phyloP scores from a whole-genome alignment of 2,797 vertebrate genomes.

The Hypotaenidia okinawae region DNA sequence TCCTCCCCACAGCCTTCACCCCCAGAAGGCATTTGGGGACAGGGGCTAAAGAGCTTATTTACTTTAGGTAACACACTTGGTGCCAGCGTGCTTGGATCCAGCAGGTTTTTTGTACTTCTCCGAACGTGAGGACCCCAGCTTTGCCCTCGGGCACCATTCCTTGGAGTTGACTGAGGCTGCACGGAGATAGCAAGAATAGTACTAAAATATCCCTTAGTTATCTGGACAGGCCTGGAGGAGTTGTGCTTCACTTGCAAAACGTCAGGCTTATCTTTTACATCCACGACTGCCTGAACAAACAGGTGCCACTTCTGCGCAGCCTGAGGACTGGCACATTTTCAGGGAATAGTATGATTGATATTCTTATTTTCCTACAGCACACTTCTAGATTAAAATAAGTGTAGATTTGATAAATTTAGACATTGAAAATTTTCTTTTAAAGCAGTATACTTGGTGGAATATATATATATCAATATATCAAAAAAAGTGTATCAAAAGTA shows the following conservation, averaged over 20 bases:
- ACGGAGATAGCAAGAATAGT: background rate
- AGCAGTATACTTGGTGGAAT: background rate
- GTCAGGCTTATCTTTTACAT: background rate
- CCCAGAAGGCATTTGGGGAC: constrained; percentile 12
- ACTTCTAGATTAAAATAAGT: background rate
- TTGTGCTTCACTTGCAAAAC: background rate
- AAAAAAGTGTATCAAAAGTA: background rate
- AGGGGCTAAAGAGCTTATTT: constrained; percentile 41
- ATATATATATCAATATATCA: too few species aligned
- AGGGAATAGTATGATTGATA: background rate
- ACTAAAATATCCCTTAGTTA: too few species aligned
- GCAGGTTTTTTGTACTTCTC: background rate
- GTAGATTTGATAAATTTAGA: background rate
- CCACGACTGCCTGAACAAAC: background rate
- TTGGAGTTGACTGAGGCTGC: background rate
- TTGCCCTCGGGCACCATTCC: background rate
- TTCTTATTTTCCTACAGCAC: background rate
- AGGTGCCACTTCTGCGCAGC: background rate
- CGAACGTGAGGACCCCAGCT: background rate
- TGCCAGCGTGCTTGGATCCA: background rate
- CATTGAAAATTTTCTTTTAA: background rate
- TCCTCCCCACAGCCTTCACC: too few species aligned
- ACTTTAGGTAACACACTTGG: background rate
- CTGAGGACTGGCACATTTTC: background rate
- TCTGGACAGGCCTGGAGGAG: background rate